phyloP scores from a whole-genome alignment of 2,797 vertebrate genomes.

The Chaetophractus vellerosus region DNA sequence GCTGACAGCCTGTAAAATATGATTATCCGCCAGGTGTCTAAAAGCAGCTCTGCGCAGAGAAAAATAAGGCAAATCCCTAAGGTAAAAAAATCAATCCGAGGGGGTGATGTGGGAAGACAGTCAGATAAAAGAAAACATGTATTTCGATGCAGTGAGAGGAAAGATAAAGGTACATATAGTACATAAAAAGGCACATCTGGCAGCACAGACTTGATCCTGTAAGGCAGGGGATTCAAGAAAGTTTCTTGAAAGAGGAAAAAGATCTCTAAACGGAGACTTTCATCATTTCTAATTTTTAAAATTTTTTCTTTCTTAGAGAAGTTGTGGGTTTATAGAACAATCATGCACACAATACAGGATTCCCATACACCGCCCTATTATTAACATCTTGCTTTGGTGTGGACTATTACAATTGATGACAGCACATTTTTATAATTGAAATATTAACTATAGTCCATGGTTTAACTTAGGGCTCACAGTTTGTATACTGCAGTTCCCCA shows the following conservation, averaged over 20 bases:
- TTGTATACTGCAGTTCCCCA: too few species aligned
- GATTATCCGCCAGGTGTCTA: neutral
- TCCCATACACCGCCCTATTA: too few species aligned
- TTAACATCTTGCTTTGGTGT: too few species aligned
- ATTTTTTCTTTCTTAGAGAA: too few species aligned
- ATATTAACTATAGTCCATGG: too few species aligned
- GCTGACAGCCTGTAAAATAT: neutral
- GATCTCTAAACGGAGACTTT: neutral
- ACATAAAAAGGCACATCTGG: fast-evolving
- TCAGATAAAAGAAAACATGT: neutral
- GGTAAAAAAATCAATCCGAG: neutral
- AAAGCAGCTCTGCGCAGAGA: neutral
- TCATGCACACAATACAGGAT: too few species aligned
- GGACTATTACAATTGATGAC: too few species aligned
- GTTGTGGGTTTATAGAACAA: too few species aligned
- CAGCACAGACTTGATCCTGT: neutral
- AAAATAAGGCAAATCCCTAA: neutral
- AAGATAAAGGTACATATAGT: neutral
- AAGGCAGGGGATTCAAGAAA: neutral
- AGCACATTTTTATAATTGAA: too few species aligned
- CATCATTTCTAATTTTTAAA: too few species aligned
- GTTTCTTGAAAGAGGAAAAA: neutral
- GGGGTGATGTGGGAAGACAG: neutral
- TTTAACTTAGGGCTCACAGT: too few species aligned
- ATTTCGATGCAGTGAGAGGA: neutral